A percentile compares a stretch with the other conserved stretches of the same genome.
These are phyloP conservation scores for Cryptophagus acutangulus DNA, from an alignment of 2,888 invertebrate species.

Conservation along the genomic window DNA sequence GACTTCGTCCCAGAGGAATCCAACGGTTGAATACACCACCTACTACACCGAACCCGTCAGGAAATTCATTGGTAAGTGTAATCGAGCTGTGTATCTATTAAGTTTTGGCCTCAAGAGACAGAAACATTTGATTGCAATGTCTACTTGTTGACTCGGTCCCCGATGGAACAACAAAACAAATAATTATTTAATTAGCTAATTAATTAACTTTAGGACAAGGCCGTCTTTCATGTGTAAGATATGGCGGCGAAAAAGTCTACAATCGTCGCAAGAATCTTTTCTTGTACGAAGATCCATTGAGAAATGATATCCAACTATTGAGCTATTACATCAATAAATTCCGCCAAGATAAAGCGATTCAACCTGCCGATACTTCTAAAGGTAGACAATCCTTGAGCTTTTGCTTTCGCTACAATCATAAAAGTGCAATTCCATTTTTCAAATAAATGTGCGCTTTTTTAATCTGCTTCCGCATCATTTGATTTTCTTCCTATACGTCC, in stretches of 20 bases:
- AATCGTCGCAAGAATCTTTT: constrained; percentile 66
- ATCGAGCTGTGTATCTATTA: neutral
- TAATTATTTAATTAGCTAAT: neutral
- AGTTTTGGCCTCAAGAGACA: neutral
- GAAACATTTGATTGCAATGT: neutral
- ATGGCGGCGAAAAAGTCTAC: constrained; percentile 76
- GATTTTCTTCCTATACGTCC: too few relatives aligned
- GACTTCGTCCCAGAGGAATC: constrained; percentile 50
- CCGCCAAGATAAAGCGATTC: constrained; percentile 49
- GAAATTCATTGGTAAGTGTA: constrained; percentile 62
- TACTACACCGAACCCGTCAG: constrained; percentile 66
- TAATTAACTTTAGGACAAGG: constrained; percentile 60
- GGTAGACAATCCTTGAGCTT: constrained; percentile 14
- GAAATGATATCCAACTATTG: constrained; percentile 79
- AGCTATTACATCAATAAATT: constrained; percentile 80
- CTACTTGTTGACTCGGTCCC: too few relatives aligned
- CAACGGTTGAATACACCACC: constrained; percentile 40
- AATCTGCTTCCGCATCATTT: too few relatives aligned
- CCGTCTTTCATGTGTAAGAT: constrained; percentile 77
- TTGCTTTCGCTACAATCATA: neutral
- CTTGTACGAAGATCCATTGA: constrained; percentile 64
- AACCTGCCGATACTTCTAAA: constrained; percentile 17
- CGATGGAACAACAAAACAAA: too few relatives aligned
- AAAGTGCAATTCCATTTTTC: constrained; percentile 1
- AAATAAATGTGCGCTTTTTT: constrained; percentile 5